Base-by-base conservation (phyloP, 2,797 vertebrate genomes). In the Etheostoma perlongum region DNA sequence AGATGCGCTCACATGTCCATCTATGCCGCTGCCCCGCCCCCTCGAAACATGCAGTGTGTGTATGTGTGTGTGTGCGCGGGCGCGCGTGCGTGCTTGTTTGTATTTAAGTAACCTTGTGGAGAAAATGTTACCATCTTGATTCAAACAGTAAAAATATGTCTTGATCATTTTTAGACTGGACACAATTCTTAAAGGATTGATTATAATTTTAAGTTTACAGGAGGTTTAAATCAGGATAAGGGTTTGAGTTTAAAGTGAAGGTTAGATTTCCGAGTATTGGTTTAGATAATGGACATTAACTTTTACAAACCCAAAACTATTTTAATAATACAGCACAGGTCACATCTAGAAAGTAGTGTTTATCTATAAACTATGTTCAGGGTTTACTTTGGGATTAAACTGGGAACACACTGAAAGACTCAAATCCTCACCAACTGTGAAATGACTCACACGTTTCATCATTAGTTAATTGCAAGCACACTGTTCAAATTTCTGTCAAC, bases 1-100 rank as follows among this genome's bases (percentile, higher is more conserved):
- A 84, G 83, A 82, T 33, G 85, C 77, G 78, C 86, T 75, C 83
- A 75, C 81, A 60, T 52, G 87, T 86, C 90, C 72, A n/a, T 88
- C 88, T 53, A 5, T 6, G n/a, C 74, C 5, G 59, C 72, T 9
- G 86, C 76, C 86, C 82, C 88, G 81, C 91, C 91, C 85, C 81
- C 77, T 68, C 66, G 2, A 69, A 66, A 33, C 64, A 42, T 14
- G 23, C 71, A 30, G 57, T 51, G 8, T 59, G 0, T 33, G 4
- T 13, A 18, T n/a, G 44, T 40, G 36, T 21, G 12, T 12, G 33
- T 11, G 48, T 36, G 62, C 7, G 47, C 36, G 62, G 11, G 33
- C 40, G 52, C 1, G 44, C 5, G 40, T 7, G 46, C 11, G 23
- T 7, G 23, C 19, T 36, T 60, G 55, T 19, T 23, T 15, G 57